Conservation (phyloP, 2,888 invertebrate genomes). For the Acleris sparsana region DNA sequence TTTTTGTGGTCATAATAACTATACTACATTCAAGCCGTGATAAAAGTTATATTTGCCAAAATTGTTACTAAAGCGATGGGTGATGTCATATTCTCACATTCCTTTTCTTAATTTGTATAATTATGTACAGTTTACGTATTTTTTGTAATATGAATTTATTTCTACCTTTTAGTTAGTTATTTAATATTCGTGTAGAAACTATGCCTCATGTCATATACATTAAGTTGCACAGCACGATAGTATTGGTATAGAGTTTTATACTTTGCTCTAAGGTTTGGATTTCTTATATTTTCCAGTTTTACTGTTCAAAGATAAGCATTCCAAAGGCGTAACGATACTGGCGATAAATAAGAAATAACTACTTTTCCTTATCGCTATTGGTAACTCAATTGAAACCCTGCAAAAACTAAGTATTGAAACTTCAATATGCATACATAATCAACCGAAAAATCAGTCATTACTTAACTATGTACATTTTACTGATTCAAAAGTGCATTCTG, state of each 20-base stretch:
- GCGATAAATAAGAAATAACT: constrained; percentile 8
- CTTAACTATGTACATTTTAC: not conserved
- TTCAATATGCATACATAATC: not conserved
- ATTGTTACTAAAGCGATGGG: too few species aligned
- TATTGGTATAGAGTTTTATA: not conserved
- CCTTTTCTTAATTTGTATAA: too few species aligned
- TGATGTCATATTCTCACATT: too few species aligned
- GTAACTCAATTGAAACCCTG: not conserved
- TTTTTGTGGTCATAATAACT: too few species aligned
- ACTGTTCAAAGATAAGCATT: constrained; percentile 5
- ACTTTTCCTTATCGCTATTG: constrained; percentile 7
- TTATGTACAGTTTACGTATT: too few species aligned
- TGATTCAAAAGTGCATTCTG: not conserved
- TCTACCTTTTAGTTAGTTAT: too few species aligned
- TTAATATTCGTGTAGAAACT: too few species aligned
- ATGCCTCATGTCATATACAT: too few species aligned
- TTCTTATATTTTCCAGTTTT: not conserved
- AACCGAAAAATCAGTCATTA: not conserved
- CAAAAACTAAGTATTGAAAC: not conserved
- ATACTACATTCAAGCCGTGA: too few species aligned
- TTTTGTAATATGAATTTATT: too few species aligned
- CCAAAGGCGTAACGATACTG: not conserved
- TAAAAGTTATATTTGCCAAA: too few species aligned
- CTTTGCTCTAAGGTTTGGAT: not conserved
- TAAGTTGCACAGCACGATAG: too few species aligned